Evolutionary conservation across 2,113 vertebrate species (phyloP), one percentile per base, ranked within the genome.

Genomic region (Tragulus kanchil): DNA sequence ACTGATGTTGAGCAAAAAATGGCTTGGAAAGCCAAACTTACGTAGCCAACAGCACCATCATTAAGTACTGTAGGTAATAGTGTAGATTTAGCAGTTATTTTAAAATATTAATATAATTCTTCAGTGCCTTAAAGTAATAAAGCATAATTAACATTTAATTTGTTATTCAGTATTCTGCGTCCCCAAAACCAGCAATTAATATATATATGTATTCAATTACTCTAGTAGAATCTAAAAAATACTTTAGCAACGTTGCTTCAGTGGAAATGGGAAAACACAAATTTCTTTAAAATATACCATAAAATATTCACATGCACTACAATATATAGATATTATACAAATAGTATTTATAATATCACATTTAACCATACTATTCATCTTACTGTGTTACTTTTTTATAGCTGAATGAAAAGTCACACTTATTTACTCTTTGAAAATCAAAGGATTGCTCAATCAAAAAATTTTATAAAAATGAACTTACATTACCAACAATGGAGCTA

Each of bases 401-500:
- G 36, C 16, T 89, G 23, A 97, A 81, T 28, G 81, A 87, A 77
- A 86, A 50, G 3, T 69, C 88, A 52, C 13, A 93, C 86, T 91
- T 97, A 96, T 17, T 83, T 93, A 73, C 82, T 87, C 17, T 93
- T 62, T 91, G 31, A 90, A 96, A 90, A 94, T 48, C 78, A 93
- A 86, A 87, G n/a, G 92, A 15, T 75, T 93, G 13, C 42, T 92
- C 52, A 95, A 92, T 97, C 61, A 96, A 94, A 97, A 79, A 77
- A 67, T 93, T 95, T 93, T 79, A 94, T 59, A 61, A 97, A 96
- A 95, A 97, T 84, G 52, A 95, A 94, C 17, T 96, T 97, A 5
- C n/a, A 93, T 96, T 97, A 61, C 21, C 14, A 95, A 96, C 50
- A 59, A 7, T 82, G 88, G 90, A 91, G 93, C 79, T 91, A 42